These are phyloP conservation scores for Amniataba percoides DNA, from an alignment of 2,797 vertebrate genomes.

Conservation along the genomic window DNA sequence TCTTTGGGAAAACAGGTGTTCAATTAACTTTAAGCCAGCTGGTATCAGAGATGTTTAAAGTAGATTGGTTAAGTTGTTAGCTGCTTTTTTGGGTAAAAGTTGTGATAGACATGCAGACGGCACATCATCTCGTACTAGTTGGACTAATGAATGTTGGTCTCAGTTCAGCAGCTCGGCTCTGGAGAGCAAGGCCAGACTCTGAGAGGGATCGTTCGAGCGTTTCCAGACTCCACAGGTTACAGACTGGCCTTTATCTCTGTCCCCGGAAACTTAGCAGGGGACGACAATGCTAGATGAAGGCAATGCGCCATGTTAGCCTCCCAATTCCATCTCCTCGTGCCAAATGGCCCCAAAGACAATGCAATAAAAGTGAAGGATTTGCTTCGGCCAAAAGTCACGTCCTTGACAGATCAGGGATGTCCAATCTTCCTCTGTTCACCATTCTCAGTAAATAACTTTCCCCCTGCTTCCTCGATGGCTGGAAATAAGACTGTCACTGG, in stretches of 20 bases:
- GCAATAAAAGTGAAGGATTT: slow-evolving; percentile 69
- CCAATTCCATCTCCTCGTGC: slow-evolving; percentile 40
- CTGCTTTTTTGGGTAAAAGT: neutral
- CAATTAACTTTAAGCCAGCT: slow-evolving; percentile 58
- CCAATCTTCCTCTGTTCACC: slow-evolving; percentile 66
- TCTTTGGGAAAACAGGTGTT: slow-evolving; percentile 59
- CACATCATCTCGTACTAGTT: neutral
- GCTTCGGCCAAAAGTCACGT: slow-evolving; percentile 57
- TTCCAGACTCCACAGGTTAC: slow-evolving; percentile 38
- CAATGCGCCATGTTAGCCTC: slow-evolving; percentile 23
- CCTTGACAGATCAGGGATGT: slow-evolving; percentile 72
- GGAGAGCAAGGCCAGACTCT: neutral
- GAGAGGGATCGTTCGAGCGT: neutral
- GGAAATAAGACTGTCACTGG: slow-evolving; percentile 72
- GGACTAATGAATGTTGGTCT: slow-evolving; percentile 21
- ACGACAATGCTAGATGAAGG: slow-evolving; percentile 45
- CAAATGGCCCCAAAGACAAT: slow-evolving; percentile 67
- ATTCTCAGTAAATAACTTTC: slow-evolving; percentile 70
- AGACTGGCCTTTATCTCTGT: slow-evolving; percentile 37
- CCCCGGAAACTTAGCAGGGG: slow-evolving; percentile 9
- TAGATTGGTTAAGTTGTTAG: slow-evolving; percentile 7
- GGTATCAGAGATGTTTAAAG: slow-evolving; percentile 24
- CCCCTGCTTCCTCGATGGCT: slow-evolving; percentile 49
- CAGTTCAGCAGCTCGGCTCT: slow-evolving; percentile 4
- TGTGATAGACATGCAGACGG: slow-evolving; percentile 14